Evolutionary conservation across 2,113 vertebrate genomes (phyloP), one percentile per base, ranked within the genome.

Genomic region (Numida meleagris): DNA sequence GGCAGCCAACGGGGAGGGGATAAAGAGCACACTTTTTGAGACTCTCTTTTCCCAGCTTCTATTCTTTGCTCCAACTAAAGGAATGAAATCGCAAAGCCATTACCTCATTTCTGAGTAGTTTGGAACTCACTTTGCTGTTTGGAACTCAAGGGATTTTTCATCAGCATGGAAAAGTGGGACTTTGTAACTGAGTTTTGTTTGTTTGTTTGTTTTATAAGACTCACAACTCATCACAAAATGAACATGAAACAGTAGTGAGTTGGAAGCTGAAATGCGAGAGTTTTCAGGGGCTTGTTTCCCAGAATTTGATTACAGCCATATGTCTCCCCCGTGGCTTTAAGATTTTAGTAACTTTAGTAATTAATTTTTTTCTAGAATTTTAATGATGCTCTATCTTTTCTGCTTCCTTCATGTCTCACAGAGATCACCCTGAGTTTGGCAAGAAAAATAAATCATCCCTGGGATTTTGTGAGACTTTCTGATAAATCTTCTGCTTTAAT

Each of bases 281-380:
- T 83, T 95, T 93, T 71, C 66, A 86, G 93, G 71, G 76, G 63
- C 78, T 96, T 96, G 42, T 94, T 96, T 94, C 92, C 90, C 83
- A 89, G 93, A 94, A 93, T 95, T 92, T 96, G 86, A 90, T 91
- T 96, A 92, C 87, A 88, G 87, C 50, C 90, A 94, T 95, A 93
- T 94, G 91, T 90, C 76, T 95, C 20, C 95, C 88, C 90, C 86
- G 93, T 16, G 51, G 84, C 88, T 95, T 84, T 55, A 88, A 92
- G 66, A 87, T 84, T 89, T 95, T 66, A 89, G 90, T 94, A 92
- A 91, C 91, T 90, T 94, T 66, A 85, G 86, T 95, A 89, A 91
- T 93, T 93, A 78, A 13, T 92, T 97, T 75, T 36, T 18, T 16
- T 17, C 73, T 80, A 51, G 73, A 86, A 66, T 88, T 93, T 70